Percentiles rank a stretch among this genome's conserved stretches.
Evolutionary conservation across 2,888 invertebrate species (phyloP).

Genomic region (Ceramica pisi): DNA sequence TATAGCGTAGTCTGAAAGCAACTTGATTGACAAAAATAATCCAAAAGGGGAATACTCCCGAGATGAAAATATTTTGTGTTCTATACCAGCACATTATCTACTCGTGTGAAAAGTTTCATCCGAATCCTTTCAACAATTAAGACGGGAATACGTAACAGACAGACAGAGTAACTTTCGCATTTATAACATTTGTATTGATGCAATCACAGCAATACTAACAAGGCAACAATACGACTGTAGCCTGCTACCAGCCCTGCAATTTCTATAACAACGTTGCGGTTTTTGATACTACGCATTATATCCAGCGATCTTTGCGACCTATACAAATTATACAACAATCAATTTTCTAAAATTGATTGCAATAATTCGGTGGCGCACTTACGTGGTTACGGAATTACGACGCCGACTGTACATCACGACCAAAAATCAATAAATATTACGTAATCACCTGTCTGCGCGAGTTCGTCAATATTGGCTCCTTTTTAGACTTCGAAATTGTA

Average conservation of each 20-base stretch:
- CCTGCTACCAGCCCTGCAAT: constrained; percentile 58
- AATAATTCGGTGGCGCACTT: constrained; percentile 46
- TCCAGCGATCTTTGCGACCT: constrained; percentile 59
- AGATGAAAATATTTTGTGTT: too few relatives aligned
- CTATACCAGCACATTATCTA: too few relatives aligned
- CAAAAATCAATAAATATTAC: constrained; percentile 58
- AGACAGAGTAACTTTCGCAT: too few relatives aligned
- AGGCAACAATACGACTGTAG: constrained; percentile 56
- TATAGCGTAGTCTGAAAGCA: too few relatives aligned
- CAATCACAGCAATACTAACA: constrained; percentile 48
- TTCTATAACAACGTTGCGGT: constrained; percentile 63
- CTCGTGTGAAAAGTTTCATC: too few relatives aligned
- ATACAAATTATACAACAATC: constrained; percentile 44
- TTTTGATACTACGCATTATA: constrained; percentile 54
- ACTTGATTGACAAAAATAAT: too few relatives aligned
- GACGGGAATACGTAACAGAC: too few relatives aligned
- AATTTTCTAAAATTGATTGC: constrained; percentile 65
- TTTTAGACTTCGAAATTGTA: constrained; percentile 37
- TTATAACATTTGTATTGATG: constrained; percentile 10
- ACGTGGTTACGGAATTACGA: constrained; percentile 11
- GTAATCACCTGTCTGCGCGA: constrained; percentile 49
- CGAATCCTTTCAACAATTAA: too few relatives aligned
- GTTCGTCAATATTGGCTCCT: constrained; percentile 56
- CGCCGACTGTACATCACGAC: constrained; percentile 34
- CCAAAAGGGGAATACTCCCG: too few relatives aligned